phyloP scores from a whole-genome alignment of 92 coral and sea anemone species.

The Zoanthus solanderi region DNA sequence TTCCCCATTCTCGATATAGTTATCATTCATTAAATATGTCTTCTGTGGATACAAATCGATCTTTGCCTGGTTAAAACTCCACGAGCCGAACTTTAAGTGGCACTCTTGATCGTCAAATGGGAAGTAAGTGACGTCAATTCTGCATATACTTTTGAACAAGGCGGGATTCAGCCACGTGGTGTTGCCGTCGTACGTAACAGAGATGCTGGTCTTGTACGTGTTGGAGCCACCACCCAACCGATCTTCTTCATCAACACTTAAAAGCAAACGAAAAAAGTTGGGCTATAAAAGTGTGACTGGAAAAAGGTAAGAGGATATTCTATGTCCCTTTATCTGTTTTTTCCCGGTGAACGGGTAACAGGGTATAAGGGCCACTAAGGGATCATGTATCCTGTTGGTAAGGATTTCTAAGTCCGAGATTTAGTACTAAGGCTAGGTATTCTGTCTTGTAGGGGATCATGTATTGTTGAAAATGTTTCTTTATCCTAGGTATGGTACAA shows the following conservation, averaged over 20 bases:
- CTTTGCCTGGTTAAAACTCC: constrained; percentile 67
- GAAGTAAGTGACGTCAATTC: constrained; percentile 71
- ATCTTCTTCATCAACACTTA: constrained; percentile 70
- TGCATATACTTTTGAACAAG: constrained; percentile 72
- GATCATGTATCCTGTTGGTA: no score
- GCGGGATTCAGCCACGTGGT: constrained; percentile 76
- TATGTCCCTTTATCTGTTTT: not conserved
- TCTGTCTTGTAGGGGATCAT: no score
- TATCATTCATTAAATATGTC: constrained; percentile 23
- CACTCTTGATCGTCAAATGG: constrained; percentile 76
- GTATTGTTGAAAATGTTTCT: no score
- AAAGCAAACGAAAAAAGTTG: not conserved
- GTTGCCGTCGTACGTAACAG: constrained; percentile 46
- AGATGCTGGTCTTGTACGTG: constrained; percentile 61
- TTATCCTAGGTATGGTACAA: no score
- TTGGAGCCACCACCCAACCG: constrained; percentile 66
- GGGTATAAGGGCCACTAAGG: no score
- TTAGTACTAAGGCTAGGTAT: no score
- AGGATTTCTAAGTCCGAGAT: no score
- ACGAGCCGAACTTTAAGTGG: constrained; percentile 66
- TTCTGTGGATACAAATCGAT: constrained; percentile 49
- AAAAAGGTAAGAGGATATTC: not conserved
- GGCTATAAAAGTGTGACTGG: not conserved
- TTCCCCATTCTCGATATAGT: constrained; percentile 70
- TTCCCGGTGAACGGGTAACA: no score